Base-by-base conservation (phyloP, 1,140 invertebrate genomes). In the Aphaenogaster floridana region DNA sequence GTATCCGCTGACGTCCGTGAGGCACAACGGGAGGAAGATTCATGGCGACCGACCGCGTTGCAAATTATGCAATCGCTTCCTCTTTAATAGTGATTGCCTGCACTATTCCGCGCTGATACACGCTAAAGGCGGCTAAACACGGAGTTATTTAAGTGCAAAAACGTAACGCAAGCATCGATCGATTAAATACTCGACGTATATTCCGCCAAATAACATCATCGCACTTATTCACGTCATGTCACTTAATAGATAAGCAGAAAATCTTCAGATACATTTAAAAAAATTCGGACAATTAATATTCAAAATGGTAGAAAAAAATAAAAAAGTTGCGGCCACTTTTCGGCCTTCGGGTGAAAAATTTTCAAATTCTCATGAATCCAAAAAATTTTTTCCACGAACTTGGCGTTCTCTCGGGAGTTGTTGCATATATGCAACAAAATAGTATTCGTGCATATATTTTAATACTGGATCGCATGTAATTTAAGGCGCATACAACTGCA, bases 401-500 rank as follows among this genome's bases (percentile, higher is more conserved):
- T 66, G 17, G 17, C 17, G 15, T n/a, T 66, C 0, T 39, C 17
- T 3, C 36, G 17, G 3, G 7, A 42, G 0, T 69, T 69, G 17
- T 76, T 39, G 50, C 34, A 39, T 74, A 57, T 57, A 42, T 54
- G 13, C 17, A 42, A 42, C n/a, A 36, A 39, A 28, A 77, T 42
- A 4, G 21, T 9, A 57, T 52, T 68, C 28, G 36, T 54, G n/a
- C 11, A 64, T 68, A 57, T 21, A 39, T 81, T 69, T 81, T 81
- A 13, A 68, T 69, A 57, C 34, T 17, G 13, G n/a, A n/a, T 81
- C 50, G 48, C 21, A 50, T 54, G 36, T 81, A 71, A 81, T 71
- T 81, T 71, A 57, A 39, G 21, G 39, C 7, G 8, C 28, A 69
- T 21, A 69, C 36, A 54, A 28, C 15, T 59, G 50, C 39, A 28